Base-by-base conservation (phyloP, 2,797 vertebrate genomes). In the Cirrhinus molitorella region DNA sequence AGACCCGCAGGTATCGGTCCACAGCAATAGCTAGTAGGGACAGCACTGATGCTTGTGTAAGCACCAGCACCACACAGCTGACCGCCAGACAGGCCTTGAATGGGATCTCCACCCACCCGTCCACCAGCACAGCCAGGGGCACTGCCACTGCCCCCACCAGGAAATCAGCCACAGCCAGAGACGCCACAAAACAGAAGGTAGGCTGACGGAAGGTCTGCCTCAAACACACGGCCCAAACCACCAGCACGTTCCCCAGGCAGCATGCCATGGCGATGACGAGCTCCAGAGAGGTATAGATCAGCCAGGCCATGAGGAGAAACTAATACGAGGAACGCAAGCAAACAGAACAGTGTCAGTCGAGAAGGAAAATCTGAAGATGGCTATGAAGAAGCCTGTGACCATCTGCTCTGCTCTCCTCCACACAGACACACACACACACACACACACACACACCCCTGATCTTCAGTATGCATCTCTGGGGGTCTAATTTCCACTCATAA, bases 1-100 rank as follows among this genome's bases (percentile, higher is more conserved):
- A 95, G 28, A 97, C 95, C 0, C 95, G 91, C 61, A 98, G 93
- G 89, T 93, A 98, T 11, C 97, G 91, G 89, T 98, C 97, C 68
- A 97, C 85, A 0, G 97, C 95, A 2, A 98, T 97, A 83, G 97
- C 96, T 34, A 93, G 79, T 19, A 98, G 92, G 67, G 93, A 96
- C 84, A 98, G 88, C 87, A 97, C 93, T 67, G 98, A 98, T 3
- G 96, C 96, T 0, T 94, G 92, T 0, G 93, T 97, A 88, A 97
- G 91, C 55, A 95, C 76, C 81, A 97, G 47, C 77, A 97, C 17
- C 49, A 96, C 66, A 61, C 96, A 98, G 93, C 95, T 94, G 89
- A 96, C 88, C 53, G 96, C 92, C 0, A 97, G 94, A 88, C 97
- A 98, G 80, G 51, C 0, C 2, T 94, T 68, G 90, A 95, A 95